Conservation (phyloP, 2,113 vertebrate genomes). For the Leptodactylus fuscus region DNA sequence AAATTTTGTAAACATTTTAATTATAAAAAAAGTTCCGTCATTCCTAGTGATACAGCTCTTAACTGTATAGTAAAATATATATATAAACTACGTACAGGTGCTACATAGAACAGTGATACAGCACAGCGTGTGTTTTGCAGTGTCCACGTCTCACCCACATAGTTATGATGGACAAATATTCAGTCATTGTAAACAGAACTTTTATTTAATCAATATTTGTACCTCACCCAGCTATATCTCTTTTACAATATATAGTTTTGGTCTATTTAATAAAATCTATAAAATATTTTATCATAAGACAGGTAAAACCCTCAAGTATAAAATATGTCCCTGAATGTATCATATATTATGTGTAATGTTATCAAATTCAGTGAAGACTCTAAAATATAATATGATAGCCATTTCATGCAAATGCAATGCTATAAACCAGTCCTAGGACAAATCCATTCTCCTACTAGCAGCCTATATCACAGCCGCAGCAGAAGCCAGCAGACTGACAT, state of each 20-base stretch:
- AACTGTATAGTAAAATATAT: too few species aligned
- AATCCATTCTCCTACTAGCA: background rate
- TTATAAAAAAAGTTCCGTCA: too few species aligned
- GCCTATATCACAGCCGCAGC: conserved; percentile 15
- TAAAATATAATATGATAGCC: background rate
- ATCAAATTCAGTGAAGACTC: background rate
- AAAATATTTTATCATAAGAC: background rate
- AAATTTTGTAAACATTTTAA: too few species aligned
- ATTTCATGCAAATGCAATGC: background rate
- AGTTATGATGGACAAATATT: background rate
- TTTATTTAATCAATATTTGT: background rate
- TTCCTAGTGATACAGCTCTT: too few species aligned
- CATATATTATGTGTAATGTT: background rate
- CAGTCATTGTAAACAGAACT: background rate
- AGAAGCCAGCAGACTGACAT: conserved; percentile 5
- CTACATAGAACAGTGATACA: too few species aligned
- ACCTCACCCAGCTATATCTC: background rate
- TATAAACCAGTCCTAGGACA: background rate
- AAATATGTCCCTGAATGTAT: background rate
- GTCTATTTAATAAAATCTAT: background rate
- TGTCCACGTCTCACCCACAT: too few species aligned
- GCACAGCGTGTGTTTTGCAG: too few species aligned
- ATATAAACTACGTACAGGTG: too few species aligned
- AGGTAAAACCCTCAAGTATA: background rate
- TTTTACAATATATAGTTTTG: background rate